A percentile compares a stretch with the other conserved stretches of the same genome.
These are phyloP conservation scores for Pteria penguin DNA, from an alignment of 2,888 invertebrate species.

Conservation along the genomic window DNA sequence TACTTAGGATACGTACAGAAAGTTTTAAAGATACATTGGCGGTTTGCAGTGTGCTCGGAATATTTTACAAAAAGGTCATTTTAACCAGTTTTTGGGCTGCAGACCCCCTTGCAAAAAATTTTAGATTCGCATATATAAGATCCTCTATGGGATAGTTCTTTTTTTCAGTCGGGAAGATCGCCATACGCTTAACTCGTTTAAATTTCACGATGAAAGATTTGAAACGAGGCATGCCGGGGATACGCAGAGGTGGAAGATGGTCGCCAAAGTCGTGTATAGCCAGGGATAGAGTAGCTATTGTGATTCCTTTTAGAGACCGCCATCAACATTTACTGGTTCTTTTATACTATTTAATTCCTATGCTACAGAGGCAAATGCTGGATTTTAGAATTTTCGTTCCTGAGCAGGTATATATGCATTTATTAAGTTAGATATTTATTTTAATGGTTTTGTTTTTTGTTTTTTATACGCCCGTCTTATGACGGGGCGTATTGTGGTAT, in stretches of 20 bases:
- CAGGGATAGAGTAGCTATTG: constrained; percentile 74
- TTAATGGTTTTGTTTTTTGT: too few species aligned
- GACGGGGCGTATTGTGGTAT: too few species aligned
- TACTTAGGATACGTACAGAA: too few species aligned
- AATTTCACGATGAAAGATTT: background rate
- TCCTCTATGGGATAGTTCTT: too few species aligned
- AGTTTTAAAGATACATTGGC: too few species aligned
- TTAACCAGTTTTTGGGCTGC: too few species aligned
- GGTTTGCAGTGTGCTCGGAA: too few species aligned
- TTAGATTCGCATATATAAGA: too few species aligned
- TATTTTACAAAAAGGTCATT: too few species aligned
- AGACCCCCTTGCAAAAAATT: too few species aligned
- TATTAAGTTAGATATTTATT: too few species aligned
- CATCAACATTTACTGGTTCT: constrained; percentile 81
- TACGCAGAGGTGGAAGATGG: constrained; percentile 60
- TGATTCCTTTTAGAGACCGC: constrained; percentile 80
- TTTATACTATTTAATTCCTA: constrained; percentile 81
- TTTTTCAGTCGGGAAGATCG: background rate
- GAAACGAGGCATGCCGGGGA: background rate
- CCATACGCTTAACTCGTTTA: background rate
- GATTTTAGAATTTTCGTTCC: constrained; percentile 82
- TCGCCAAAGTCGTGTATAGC: constrained; percentile 67
- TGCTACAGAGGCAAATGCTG: constrained; percentile 82
- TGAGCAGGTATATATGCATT: constrained; percentile 82
- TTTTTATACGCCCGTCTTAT: too few species aligned